A percentile compares a stretch with the other conserved stretches of the same genome.
Evolutionary conservation across 2,113 vertebrate species (phyloP).

Genomic region (Penelope pileata): DNA sequence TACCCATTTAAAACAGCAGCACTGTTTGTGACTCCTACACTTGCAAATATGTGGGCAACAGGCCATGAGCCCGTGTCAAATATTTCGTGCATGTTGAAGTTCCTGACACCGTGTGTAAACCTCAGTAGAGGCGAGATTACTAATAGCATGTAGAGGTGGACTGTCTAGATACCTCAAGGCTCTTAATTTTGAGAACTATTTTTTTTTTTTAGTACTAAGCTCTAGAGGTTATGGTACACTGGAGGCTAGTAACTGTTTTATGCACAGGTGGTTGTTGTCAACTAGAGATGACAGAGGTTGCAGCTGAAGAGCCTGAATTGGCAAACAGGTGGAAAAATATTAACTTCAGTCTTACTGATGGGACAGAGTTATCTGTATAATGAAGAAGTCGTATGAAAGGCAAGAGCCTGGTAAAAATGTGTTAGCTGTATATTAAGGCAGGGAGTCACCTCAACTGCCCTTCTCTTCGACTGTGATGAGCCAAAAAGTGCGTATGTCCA

Average conservation of each 20-base stretch:
- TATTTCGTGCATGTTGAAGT: background rate
- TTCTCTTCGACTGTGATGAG: background rate
- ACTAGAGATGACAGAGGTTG: background rate
- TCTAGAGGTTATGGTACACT: background rate
- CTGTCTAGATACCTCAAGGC: background rate
- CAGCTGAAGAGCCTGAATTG: background rate
- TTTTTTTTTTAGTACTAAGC: background rate
- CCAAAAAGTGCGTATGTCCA: background rate
- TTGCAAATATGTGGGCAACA: background rate
- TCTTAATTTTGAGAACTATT: background rate
- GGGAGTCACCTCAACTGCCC: background rate
- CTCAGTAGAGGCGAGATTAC: background rate
- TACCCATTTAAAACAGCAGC: background rate
- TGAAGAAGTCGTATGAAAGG: background rate
- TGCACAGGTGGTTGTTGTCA: background rate
- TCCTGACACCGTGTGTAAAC: fast-evolving
- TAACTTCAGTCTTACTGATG: background rate
- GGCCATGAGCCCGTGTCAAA: background rate
- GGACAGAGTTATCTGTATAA: background rate
- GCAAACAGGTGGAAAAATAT: background rate
- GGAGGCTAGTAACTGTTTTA: background rate
- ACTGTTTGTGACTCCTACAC: background rate
- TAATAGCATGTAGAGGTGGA: background rate
- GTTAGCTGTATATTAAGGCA: background rate
- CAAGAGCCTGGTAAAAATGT: background rate